Conservation (phyloP, 2,888 invertebrate genomes). For the Dynastes hyllus region DNA sequence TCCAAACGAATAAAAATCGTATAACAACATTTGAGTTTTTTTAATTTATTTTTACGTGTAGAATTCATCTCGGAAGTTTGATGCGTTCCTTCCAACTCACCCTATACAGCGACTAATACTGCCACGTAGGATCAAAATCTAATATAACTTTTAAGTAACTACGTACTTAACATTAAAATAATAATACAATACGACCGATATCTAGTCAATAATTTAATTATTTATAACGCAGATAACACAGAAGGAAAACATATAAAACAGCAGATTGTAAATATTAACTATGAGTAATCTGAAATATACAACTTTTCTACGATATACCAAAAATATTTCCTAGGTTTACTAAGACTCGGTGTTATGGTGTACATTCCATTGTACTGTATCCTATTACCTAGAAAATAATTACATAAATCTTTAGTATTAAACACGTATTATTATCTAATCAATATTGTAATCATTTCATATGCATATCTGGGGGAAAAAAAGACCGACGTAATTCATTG, state of each 20-base stretch:
- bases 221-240: not conserved
- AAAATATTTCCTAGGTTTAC: conserved; percentile 12
- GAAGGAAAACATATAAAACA: not conserved
- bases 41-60: too few relatives aligned
- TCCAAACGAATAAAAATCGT: too few relatives aligned
- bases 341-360: conserved; percentile 19
- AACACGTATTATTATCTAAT: too few relatives aligned
- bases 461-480: too few relatives aligned
- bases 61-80: too few relatives aligned
- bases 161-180: too few relatives aligned
- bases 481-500: too few relatives aligned
- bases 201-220: conserved; percentile 14
- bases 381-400: too few relatives aligned
- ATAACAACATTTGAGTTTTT: too few relatives aligned
- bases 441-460: too few relatives aligned
- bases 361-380: conserved; percentile 14
- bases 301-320: conserved; percentile 27
- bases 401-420: too few relatives aligned
- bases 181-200: conserved; percentile 4
- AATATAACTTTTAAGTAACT: not conserved
- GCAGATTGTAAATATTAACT: not conserved
- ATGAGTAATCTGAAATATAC: not conserved
- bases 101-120: not conserved
- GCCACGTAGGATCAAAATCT: not conserved
- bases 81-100: too few relatives aligned